phyloP scores from a whole-genome alignment of 2,888 invertebrate genomes.

The Bembecia ichneumoniformis region DNA sequence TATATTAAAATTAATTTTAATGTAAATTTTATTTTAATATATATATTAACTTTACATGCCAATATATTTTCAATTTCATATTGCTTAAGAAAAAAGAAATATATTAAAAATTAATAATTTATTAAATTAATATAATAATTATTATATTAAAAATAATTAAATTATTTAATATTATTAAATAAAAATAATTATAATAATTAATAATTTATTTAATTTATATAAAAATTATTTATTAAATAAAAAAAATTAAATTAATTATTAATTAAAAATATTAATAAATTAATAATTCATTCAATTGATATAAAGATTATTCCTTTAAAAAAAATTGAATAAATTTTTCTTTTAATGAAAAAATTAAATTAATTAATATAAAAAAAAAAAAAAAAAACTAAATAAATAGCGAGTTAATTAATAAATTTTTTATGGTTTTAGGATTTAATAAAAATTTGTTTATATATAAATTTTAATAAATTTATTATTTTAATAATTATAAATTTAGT shows the following conservation, averaged over 20 bases:
- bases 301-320: slow-evolving; percentile 13
- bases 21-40: slow-evolving; percentile 13
- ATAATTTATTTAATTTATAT: slow-evolving; percentile 5
- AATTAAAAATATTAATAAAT: slow-evolving; percentile 12
- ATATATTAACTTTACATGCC: too few species aligned
- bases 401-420: slow-evolving; percentile 55
- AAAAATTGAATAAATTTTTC: slow-evolving; percentile 22
- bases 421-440: slow-evolving; percentile 65
- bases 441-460: slow-evolving; percentile 69
- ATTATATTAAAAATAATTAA: slow-evolving; percentile 5
- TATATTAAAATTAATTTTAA: slow-evolving; percentile 4
- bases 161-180: slow-evolving; percentile 3
- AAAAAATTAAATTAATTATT: slow-evolving; percentile 9
- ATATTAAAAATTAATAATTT: slow-evolving; percentile 5
- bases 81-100: slow-evolving; percentile 3
- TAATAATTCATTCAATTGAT: slow-evolving; percentile 5
- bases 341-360: slow-evolving; percentile 21
- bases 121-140: slow-evolving; percentile 6
- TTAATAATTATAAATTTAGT: slow-evolving; percentile 43
- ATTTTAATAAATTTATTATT: slow-evolving; percentile 58
- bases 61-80: slow-evolving; percentile 15
- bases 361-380: slow-evolving; percentile 38
- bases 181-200: not conserved
- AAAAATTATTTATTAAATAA: slow-evolving; percentile 1
- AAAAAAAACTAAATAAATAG: slow-evolving; percentile 30